Evolutionary conservation across 2,888 invertebrate genomes (phyloP), one percentile per base, ranked within the genome.

Genomic region (Drosophila bunnanda): DNA sequence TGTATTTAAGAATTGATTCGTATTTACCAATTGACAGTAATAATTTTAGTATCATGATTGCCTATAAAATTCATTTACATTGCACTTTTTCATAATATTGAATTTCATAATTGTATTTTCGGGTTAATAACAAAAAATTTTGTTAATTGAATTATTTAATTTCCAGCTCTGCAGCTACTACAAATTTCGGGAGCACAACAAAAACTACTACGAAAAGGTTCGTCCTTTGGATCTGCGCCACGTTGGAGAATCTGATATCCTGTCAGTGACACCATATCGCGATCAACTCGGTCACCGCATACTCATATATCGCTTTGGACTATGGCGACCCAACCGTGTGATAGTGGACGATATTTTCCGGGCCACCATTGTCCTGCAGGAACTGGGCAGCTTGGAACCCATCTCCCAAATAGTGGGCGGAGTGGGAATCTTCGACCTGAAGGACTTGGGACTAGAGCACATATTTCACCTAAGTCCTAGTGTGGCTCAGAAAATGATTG

Each of bases 351-450:
- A 96, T 78, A 90, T 96, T 41, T 96, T 97, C 89, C 95, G 95
- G 88, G 95, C 94, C 0, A 95, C 96, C 0, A 93, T 96, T 52
- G 92, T 95, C 58, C 93, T 96, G 1, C 91, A 97, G 43, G 96
- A 97, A 91, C 91, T 96, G 25, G 96, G 96, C 0, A 93, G 96
- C 59, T 89, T 97, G 80, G 97, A 97, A 88, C 96, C 94, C 8
- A 93, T 95, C 10, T 95, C 95, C 0, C 97, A 97, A 91, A 95
- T 97, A 65, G 92, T 96, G 28, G 97, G 97, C 0, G 97, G 96
- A 0, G 93, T 96, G 7, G 96, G 95, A 10, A 93, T 97, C 62
- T 96, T 97, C 79, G 97, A 97, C 91, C 92, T 97, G 38, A 94
- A 94, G 69, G 95, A 95, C 62, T 93, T 96, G 52, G 94, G 95